Evolutionary conservation across 2,113 vertebrate species (phyloP).

Genomic region (Cryptomyrus ogoouensis): DNA sequence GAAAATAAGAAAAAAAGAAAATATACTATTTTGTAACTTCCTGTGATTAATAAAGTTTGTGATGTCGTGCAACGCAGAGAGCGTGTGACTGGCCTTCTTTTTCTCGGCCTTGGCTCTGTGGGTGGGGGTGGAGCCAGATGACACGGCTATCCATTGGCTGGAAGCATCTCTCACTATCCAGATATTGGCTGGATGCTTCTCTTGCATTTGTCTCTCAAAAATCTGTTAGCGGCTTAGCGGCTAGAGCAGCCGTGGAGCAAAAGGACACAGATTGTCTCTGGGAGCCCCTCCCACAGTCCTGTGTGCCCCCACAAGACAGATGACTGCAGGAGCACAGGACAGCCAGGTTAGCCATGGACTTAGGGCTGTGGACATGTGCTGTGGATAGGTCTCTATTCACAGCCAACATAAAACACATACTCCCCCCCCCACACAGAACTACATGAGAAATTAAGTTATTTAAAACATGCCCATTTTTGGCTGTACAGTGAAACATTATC

Average conservation of each 20-base stretch:
- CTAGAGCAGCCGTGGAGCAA: not conserved
- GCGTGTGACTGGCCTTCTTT: not conserved
- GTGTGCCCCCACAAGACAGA: not conserved
- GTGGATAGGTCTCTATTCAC: not conserved
- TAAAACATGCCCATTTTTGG: not conserved
- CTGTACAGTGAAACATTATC: not conserved
- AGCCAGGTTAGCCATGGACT: not conserved
- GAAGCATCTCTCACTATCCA: not conserved
- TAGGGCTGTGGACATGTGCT: not conserved
- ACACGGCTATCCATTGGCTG: not conserved
- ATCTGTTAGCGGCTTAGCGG: not conserved
- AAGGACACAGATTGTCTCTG: not conserved
- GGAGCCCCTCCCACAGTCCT: not conserved
- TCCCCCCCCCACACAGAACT: not conserved
- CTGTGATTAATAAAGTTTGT: conserved; percentile 27
- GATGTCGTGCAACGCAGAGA: conserved; percentile 27
- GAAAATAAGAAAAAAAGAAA: conserved; percentile 28
- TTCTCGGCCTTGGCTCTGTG: not conserved
- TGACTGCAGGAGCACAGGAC: not conserved
- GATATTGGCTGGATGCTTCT: not conserved
- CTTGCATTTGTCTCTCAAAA: not conserved
- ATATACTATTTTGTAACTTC: conserved; percentile 22
- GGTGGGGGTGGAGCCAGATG: not conserved
- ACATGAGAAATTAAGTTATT: not conserved
- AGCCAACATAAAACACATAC: not conserved